A percentile compares a stretch with the other conserved stretches of the same genome.
phyloP scores from a whole-genome alignment of 2,888 invertebrate genomes.

The Apodemia hepburni region DNA sequence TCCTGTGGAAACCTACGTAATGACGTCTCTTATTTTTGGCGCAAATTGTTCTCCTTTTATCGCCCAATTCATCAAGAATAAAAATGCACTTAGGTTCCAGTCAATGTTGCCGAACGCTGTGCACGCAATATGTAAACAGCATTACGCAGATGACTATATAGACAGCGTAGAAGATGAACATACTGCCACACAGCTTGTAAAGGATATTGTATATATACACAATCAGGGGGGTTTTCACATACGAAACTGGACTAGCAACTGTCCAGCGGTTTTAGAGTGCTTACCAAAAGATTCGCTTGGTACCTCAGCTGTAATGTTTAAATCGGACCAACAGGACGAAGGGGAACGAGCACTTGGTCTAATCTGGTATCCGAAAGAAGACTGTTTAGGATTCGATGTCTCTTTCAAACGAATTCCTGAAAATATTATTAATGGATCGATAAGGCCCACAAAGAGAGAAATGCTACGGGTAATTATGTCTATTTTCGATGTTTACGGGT shows the following conservation, averaged over 20 bases:
- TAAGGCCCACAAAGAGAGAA: slow-evolving; percentile 32
- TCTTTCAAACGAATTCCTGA: slow-evolving; percentile 28
- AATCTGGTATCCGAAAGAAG: slow-evolving; percentile 31
- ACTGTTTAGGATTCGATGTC: slow-evolving; percentile 32
- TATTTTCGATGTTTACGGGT: slow-evolving; percentile 24
- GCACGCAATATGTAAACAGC: neutral
- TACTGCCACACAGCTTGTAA: slow-evolving; percentile 16
- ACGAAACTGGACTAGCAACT: slow-evolving; percentile 27
- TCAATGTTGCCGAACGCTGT: slow-evolving; percentile 15
- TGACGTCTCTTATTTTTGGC: slow-evolving; percentile 27
- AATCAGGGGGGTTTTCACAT: slow-evolving; percentile 22
- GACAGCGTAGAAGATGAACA: neutral
- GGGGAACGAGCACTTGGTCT: no score
- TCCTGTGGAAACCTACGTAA: neutral
- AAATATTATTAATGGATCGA: slow-evolving; percentile 24
- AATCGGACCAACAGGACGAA: no score
- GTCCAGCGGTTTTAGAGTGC: no score
- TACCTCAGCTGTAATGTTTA: no score
- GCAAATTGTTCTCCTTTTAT: slow-evolving; percentile 31
- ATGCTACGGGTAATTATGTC: slow-evolving; percentile 33
- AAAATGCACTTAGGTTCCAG: slow-evolving; percentile 24
- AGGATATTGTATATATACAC: slow-evolving; percentile 16
- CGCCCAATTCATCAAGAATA: slow-evolving; percentile 20
- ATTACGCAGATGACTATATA: neutral
- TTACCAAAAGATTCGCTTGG: no score